phyloP scores from a whole-genome alignment of 2,888 invertebrate species.

The Pomacea canaliculata region DNA sequence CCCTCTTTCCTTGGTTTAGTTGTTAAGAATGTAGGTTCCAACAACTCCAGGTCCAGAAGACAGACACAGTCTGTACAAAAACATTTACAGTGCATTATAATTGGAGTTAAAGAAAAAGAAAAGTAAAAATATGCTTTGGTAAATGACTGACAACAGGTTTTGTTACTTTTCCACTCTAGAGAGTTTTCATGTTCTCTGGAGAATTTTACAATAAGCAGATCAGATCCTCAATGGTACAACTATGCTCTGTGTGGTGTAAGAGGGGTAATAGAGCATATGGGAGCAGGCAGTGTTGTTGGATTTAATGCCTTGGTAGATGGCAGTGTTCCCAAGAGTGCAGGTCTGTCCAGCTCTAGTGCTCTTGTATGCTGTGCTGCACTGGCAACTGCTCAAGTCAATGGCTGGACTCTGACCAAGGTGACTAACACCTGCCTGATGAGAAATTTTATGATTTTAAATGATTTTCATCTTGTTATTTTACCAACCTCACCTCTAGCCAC shows the following conservation, averaged over 20 bases:
- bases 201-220: conserved; percentile 57
- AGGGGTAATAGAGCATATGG: conserved; percentile 80
- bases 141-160: neutral
- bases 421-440: neutral
- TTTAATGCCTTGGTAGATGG: conserved; percentile 85
- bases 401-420: conserved; percentile 60
- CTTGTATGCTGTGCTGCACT: conserved; percentile 94
- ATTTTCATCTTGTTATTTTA: no score
- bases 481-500: no score
- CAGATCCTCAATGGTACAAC: conserved; percentile 84
- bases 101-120: no score
- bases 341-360: conserved; percentile 97
- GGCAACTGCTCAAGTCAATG: conserved; percentile 79
- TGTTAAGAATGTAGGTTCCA: no score
- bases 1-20: no score
- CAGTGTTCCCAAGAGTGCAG: conserved; percentile 91
- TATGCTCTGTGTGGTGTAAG: conserved; percentile 94
- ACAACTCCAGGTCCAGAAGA: no score
- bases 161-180: conserved; percentile 38
- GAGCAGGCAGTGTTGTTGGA: conserved; percentile 70
- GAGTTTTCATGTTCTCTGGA: conserved; percentile 48
- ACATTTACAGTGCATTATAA: no score
- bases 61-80: no score
- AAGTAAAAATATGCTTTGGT: no score
- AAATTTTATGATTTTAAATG: no score